Base-by-base conservation (phyloP, 2,797 vertebrate species). In the Danio choprae region DNA sequence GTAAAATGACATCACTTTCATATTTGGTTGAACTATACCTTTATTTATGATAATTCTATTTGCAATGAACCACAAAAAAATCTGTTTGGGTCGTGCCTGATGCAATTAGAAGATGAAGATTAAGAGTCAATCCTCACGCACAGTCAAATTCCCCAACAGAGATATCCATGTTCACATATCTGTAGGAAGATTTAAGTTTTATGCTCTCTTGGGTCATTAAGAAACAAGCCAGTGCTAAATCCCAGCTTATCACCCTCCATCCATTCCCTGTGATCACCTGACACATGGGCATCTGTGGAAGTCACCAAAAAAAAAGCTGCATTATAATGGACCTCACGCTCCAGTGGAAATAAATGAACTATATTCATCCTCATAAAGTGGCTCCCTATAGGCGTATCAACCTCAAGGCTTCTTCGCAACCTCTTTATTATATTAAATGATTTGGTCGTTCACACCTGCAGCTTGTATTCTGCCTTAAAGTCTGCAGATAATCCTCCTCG, bases 291-390 rank as follows among this genome's bases (percentile, higher is more conserved):
- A 68, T 69, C 64, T 40, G 7, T 22, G 48, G 38, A 64, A 22
- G 8, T 7, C 74, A 64, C n/a, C 12, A 2, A n/a, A 6, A 29
- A 48, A 8, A 36, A 58, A 16, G n/a, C 46, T 6, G 20, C 15
- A 6, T 11, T 16, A 46, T 44, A 78, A 62, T 44, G 16, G 40
- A 79, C 58, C 58, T 53, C 46, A 79, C 11, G 7, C 67, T 56
- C 13, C 44, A 63, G 48, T 71, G 51, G n/a, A 81, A 73, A 51
- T 62, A 78, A 70, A 83, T 56, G 15, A 80, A 84, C 60, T 58
- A 62, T 46, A 59, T 65, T 65, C 36, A 59, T 58, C 63, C 55
- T 50, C 20, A 43, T 41, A 71, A 77, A 85, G 60, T 77, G 68
- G 60, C 40, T 67, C 43, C 77, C 74, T 44, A 55, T 10, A 63